A percentile compares a stretch with the other conserved stretches of the same genome.
These are phyloP conservation scores for Stenodema calcarata DNA, from an alignment of 2,888 invertebrate genomes.

Conservation along the genomic window DNA sequence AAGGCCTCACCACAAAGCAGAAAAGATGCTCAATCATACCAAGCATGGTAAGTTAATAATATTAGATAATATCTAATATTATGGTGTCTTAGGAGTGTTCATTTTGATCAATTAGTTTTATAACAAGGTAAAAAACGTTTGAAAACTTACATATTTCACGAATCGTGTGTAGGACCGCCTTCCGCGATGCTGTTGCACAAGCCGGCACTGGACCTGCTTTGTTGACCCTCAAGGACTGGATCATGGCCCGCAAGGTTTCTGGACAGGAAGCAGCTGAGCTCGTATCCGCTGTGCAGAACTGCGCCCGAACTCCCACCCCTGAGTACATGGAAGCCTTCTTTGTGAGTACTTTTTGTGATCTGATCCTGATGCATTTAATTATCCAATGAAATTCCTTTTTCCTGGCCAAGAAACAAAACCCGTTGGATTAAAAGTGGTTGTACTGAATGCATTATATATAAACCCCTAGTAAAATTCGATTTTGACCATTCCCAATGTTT, in stretches of 20 bases:
- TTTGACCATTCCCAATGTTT: background rate
- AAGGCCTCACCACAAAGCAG: conserved; percentile 62
- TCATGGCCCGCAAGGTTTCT: conserved; percentile 65
- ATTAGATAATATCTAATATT: too few species aligned
- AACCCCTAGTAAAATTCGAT: too few species aligned
- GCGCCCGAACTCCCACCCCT: conserved; percentile 69
- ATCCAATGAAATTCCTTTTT: too few species aligned
- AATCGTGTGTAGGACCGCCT: conserved; percentile 60
- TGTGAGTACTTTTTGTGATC: conserved; percentile 60
- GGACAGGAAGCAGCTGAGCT: conserved; percentile 69
- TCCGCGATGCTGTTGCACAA: conserved; percentile 66
- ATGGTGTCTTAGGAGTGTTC: too few species aligned
- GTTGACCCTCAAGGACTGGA: conserved; percentile 69
- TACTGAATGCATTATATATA: too few species aligned
- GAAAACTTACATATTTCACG: too few species aligned
- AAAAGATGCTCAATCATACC: conserved; percentile 59
- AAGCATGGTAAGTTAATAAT: conserved; percentile 64
- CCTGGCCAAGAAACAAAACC: too few species aligned
- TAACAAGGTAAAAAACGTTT: too few species aligned
- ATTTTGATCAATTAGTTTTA: too few species aligned
- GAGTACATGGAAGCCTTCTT: conserved; percentile 70
- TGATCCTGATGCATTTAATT: background rate
- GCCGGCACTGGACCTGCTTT: conserved; percentile 73
- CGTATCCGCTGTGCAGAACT: conserved; percentile 65
- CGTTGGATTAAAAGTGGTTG: too few species aligned